phyloP scores from a whole-genome alignment of 2,888 invertebrate species.

The Andricus curvator region DNA sequence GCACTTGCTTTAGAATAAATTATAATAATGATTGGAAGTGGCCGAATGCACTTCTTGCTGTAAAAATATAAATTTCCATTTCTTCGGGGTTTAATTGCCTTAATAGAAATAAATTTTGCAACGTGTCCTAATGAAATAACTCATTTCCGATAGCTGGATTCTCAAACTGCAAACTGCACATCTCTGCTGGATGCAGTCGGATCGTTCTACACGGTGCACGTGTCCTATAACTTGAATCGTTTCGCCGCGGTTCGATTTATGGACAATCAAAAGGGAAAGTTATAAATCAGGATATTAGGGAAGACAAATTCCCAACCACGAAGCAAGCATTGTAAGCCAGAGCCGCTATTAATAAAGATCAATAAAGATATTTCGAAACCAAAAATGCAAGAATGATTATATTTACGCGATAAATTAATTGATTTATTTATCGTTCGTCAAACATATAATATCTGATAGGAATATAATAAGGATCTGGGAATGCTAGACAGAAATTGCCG shows the following conservation, averaged over 20 bases:
- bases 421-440: neutral
- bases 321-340: neutral
- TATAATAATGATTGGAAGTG: neutral
- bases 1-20: neutral
- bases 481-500: no score
- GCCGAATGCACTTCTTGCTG: neutral
- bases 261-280: neutral
- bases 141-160: constrained; percentile 14
- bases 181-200: neutral
- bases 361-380: neutral
- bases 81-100: neutral
- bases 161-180: neutral
- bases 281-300: constrained; percentile 27
- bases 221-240: neutral
- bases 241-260: neutral
- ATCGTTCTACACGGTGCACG: neutral
- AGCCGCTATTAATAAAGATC: constrained; percentile 23
- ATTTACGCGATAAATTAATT: neutral
- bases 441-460: neutral
- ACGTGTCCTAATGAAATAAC: neutral
- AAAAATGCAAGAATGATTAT: neutral
- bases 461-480: neutral
- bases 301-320: constrained; percentile 23
- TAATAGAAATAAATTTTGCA: constrained; percentile 7
- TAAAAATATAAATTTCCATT: neutral